Base-by-base conservation (phyloP, 2,888 invertebrate genomes). In the Opisthograptis luteolata region DNA sequence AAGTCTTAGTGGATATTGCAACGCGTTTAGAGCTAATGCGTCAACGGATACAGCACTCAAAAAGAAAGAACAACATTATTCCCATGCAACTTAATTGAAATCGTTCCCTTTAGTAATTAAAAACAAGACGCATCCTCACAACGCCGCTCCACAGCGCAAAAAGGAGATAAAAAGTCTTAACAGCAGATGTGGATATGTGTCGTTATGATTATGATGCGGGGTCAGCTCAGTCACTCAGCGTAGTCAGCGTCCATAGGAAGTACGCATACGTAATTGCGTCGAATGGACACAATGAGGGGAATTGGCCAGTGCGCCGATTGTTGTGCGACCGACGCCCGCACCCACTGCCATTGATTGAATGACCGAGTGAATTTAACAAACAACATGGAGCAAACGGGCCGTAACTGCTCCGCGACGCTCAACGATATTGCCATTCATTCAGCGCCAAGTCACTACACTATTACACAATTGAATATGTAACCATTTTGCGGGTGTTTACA, bases 301-400 rank as follows among this genome's bases (percentile, higher is more conserved):
- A 88, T 87, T 85, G 87, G 84, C 81, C 82, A 84, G 81, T 81
- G 75, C 79, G 76, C 66, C 83, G 81, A 90, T 88, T 87, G 87
- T 90, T 87, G 86, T 88, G 88, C 87, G 87, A 87, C 82, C 83
- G 76, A 81, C 84, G 86, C 85, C 86, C 87, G 86, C 87, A 78
- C 87, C 87, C 86, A 87, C 79, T 62, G 77, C 81, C 83, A 81
- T 80, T 89, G 85, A 89, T 88, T 87, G 86, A 83, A 81, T 85
- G 84, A 82, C 79, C 79, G 80, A 79, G 73, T 76, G 73, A 84
- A 84, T 84, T 82, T 76, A 86, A 87, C 86, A 82, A 83, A 81
- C 79, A 81, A 76, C 69, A 65, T 62, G 64, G 59, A 68, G 66
- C 77, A 81, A 81, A 78, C 84, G 74, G 66, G 68, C 76, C 81